Evolutionary conservation across 2,888 invertebrate species (phyloP).

Genomic region (Pollenia angustigena): DNA sequence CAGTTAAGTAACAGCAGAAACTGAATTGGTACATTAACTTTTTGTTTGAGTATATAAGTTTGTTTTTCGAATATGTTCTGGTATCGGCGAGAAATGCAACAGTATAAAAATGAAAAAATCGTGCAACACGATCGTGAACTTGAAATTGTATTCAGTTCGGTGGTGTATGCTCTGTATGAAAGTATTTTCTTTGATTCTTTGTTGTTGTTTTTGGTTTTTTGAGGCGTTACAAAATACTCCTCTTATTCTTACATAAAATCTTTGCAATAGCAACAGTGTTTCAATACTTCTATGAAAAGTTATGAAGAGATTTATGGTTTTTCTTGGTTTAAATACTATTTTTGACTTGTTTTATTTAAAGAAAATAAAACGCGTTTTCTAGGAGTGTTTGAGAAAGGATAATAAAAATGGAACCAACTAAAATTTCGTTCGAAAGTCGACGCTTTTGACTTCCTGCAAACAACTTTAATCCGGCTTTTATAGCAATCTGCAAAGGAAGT

Average conservation of each 20-base stretch:
- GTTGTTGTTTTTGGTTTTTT: conserved; percentile 31
- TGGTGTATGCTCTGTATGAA: conserved; percentile 43
- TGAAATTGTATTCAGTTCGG: conserved; percentile 58
- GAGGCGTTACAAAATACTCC: conserved; percentile 66
- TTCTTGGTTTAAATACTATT: conserved; percentile 20
- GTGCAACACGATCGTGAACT: conserved; percentile 70
- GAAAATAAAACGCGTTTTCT: not conserved
- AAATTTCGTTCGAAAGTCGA: too few species aligned
- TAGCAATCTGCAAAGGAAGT: too few species aligned
- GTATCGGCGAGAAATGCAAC: conserved; percentile 30
- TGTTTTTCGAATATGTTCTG: not conserved
- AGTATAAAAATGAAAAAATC: conserved; percentile 53
- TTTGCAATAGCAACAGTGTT: conserved; percentile 53
- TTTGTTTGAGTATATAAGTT: conserved; percentile 2
- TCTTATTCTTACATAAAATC: conserved; percentile 55
- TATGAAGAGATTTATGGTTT: conserved; percentile 16
- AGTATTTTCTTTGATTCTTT: conserved; percentile 16
- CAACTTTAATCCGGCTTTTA: too few species aligned
- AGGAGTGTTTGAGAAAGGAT: not conserved
- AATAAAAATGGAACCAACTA: too few species aligned
- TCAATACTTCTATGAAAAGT: not conserved
- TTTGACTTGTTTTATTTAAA: not conserved
- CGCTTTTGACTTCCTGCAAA: too few species aligned
- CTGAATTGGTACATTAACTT: not conserved
- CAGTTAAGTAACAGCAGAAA: not conserved